Base-by-base conservation (phyloP, 1,140 invertebrate species). In the Mercenaria mercenaria region DNA sequence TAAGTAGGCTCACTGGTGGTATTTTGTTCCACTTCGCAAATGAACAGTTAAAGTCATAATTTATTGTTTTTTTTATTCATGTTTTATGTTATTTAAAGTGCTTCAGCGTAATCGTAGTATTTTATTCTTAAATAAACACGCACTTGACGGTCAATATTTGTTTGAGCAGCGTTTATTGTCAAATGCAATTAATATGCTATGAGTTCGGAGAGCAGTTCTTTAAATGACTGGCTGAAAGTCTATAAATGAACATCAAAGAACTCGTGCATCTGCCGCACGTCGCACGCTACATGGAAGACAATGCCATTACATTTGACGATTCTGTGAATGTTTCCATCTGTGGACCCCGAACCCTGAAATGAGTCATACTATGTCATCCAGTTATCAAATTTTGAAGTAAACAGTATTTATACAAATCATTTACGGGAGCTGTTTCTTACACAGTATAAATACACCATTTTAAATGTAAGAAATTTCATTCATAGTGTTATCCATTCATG, bases 211-310 rank as follows among this genome's bases (percentile, higher is more conserved):
- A 18, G 11, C 67, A 39, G 67, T 72, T 72, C 26, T 41, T 72
- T 72, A 39, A 72, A 72, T 72, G 37, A 37, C 23, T 72, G 32
- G 13, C 34, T 41, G 67, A 18, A 72, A 39, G 32, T 72, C 67
- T 72, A 72, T 72, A 72, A 72, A 72, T 72, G 67, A 72, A 72
- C 67, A 39, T 72, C 67, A 72, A 72, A 72, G 67, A 39, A 18
- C 11, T 4, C 67, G 34, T 39, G 67, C 67, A 72, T 72, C 67
- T 72, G 67, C 23, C 67, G 15, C 11, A 23, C 39, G 67, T 39
- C 67, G 11, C 67, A 37, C 6, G 34, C 6, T 41, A 26, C 29
- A 72, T 20, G 32, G 0, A 41, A 41, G 34, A 41, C 67, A 72
- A 72, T 72, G 18, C 1, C 67, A 18, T 20, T 39, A 29, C 34